These are phyloP conservation scores for Orius insidiosus DNA, from an alignment of 1,140 invertebrate genomes.

Conservation along the genomic window DNA sequence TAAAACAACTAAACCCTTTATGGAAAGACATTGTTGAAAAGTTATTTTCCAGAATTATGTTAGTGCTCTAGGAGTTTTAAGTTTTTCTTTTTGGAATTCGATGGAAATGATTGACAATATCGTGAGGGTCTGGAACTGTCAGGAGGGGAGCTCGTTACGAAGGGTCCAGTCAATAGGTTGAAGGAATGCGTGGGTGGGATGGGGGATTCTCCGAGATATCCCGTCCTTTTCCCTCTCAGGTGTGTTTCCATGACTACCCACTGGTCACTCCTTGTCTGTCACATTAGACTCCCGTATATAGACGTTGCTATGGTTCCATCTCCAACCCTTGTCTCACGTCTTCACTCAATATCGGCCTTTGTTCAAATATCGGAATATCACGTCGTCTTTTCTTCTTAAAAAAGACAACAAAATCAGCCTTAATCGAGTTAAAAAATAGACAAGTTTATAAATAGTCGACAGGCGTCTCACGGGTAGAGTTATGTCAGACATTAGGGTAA, in stretches of 20 bases:
- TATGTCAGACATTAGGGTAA: not conserved
- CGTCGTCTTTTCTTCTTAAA: not conserved
- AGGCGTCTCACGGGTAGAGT: not conserved
- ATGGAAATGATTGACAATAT: no score
- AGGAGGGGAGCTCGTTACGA: no score
- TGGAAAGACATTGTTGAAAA: conserved; percentile 12
- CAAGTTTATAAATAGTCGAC: not conserved
- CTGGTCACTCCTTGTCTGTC: conserved; percentile 10
- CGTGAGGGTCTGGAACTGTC: no score
- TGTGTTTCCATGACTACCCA: conserved; percentile 4
- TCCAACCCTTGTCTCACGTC: conserved; percentile 3
- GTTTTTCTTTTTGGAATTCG: no score
- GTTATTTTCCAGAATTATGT: conserved; percentile 11
- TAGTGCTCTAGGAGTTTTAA: not conserved
- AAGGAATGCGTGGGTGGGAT: conserved; percentile 5
- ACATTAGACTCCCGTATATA: conserved; percentile 9
- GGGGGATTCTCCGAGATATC: no score
- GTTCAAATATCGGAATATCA: no score
- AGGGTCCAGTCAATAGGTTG: conserved; percentile 9
- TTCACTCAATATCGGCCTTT: conserved; percentile 4
- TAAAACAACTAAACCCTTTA: conserved; percentile 12
- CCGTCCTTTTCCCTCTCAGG: conserved; percentile 1
- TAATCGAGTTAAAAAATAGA: not conserved
- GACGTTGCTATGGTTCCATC: conserved; percentile 5
- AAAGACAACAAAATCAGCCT: conserved; percentile 1